Evolutionary conservation across 2,797 vertebrate genomes (phyloP), one percentile per base, ranked within the genome.

Genomic region (Vultur gryphus): DNA sequence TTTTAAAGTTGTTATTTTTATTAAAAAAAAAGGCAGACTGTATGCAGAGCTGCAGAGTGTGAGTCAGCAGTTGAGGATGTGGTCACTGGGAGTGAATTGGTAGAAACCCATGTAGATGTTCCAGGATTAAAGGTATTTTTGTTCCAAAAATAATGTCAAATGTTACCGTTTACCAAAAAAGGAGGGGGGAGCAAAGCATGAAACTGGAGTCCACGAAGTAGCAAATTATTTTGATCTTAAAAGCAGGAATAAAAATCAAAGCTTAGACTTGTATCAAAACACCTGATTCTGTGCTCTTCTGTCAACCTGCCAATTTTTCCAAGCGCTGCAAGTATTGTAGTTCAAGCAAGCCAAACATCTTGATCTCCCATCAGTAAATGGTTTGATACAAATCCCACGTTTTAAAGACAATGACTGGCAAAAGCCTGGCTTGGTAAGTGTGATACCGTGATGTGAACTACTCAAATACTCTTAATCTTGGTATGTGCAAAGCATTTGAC

Each of bases 1-100:
- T 75, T 91, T 92, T 44, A 0, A 33, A 75, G 52, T 71, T 51
- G 57, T 51, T 91, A 3, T 59, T 65, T 7, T 62, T 93, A 19
- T 37, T 92, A 9, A 6, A 20, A 58, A 64, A 13, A 12, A 29
- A 20, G 26, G 23, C 54, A 70, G 46, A 51, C 4, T 2, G 21
- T 41, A 39, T 35, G 49, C 24, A 59, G 49, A 52, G 16, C 49
- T 80, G 41, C 57, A 44, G 35, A 57, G n/a, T 55, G 17, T 91
- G 91, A 95, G 71, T 93, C 92, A 84, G 72, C 73, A n/a, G 17
- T 2, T 82, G 83, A 94, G 70, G 73, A 89, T 96, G 67, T 75
- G 67, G 89, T 91, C 61, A 17, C 41, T 85, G 90, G 55, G 61
- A 75, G 21, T 11, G 49, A 43, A 67, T 2, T 71, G 75, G 49